A percentile compares a stretch with the other conserved stretches of the same genome.
Conservation (phyloP, 2,113 vertebrate species). For the Malurus melanocephalus region DNA sequence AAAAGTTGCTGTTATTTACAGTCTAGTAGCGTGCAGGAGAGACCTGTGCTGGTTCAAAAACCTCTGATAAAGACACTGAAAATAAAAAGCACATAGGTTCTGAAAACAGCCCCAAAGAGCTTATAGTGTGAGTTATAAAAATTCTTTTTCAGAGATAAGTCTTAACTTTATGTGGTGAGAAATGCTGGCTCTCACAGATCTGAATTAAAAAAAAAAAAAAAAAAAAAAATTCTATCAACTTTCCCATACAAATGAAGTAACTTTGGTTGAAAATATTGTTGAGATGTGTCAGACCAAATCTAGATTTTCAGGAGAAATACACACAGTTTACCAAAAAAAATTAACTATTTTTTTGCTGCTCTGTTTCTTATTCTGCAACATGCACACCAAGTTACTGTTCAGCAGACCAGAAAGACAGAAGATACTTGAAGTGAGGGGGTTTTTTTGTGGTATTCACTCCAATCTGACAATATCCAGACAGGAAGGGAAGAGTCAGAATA, state of each 20-base stretch:
- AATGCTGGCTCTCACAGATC: neutral
- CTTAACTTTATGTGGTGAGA: neutral
- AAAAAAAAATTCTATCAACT: neutral
- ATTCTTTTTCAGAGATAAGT: slow-evolving; percentile 10
- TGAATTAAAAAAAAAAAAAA: neutral
- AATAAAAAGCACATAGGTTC: neutral
- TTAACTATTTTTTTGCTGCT: neutral
- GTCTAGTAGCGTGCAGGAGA: neutral
- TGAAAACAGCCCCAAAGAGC: slow-evolving; percentile 29
- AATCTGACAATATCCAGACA: neutral
- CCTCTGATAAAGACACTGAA: slow-evolving; percentile 21
- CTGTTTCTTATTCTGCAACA: neutral
- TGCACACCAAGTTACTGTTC: neutral
- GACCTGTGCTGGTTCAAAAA: slow-evolving; percentile 20
- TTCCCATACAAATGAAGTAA: slow-evolving; percentile 3
- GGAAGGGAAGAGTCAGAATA: neutral
- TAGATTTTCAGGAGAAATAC: neutral
- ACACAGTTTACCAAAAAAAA: neutral
- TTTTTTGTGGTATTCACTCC: neutral
- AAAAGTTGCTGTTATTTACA: slow-evolving; percentile 33
- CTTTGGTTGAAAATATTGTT: neutral
- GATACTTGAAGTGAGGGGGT: rapidly evolving
- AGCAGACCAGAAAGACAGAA: neutral
- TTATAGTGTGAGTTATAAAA: slow-evolving; percentile 18
- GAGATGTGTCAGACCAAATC: neutral